phyloP scores from a whole-genome alignment of 2,797 vertebrate species.

The Aulostomus chinensis region DNA sequence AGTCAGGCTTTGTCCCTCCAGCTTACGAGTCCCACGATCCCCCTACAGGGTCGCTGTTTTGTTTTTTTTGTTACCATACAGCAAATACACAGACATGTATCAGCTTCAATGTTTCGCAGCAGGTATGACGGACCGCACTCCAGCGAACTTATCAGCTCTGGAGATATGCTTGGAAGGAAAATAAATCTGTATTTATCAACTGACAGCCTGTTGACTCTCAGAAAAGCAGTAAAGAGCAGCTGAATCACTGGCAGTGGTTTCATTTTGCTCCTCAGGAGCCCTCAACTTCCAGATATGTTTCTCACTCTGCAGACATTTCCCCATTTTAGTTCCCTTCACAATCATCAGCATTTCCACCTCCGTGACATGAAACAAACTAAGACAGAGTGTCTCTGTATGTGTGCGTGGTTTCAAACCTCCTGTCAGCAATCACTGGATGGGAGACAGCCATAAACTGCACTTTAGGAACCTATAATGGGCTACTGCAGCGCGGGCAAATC shows the following conservation, averaged over 20 bases:
- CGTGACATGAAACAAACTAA: constrained; percentile 73
- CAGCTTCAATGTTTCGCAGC: constrained; percentile 33
- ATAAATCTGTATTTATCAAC: constrained; percentile 51
- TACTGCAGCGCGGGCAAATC: constrained; percentile 66
- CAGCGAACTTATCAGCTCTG: constrained; percentile 41
- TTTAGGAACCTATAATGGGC: constrained; percentile 68
- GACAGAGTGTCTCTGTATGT: constrained; percentile 57
- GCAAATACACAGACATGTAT: too few relatives aligned
- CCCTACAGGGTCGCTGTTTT: too few relatives aligned
- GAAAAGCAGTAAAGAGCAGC: constrained; percentile 49
- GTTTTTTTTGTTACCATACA: too few relatives aligned
- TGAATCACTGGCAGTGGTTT: constrained; percentile 30
- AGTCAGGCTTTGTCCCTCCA: constrained; percentile 21
- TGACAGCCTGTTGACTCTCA: constrained; percentile 50
- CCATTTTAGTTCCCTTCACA: constrained; percentile 55
- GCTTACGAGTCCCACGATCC: too few relatives aligned
- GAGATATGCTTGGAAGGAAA: constrained; percentile 27
- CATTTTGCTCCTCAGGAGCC: constrained; percentile 34
- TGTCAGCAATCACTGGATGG: constrained; percentile 71
- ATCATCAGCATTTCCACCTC: constrained; percentile 72
- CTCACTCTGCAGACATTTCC: constrained; percentile 60
- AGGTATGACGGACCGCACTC: constrained; percentile 52
- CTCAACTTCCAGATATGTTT: constrained; percentile 47
- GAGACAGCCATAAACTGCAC: constrained; percentile 66
- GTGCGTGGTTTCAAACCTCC: constrained; percentile 54